These are phyloP conservation scores for Cuculus canorus DNA, from an alignment of 2,797 vertebrate genomes.

Conservation along the genomic window DNA sequence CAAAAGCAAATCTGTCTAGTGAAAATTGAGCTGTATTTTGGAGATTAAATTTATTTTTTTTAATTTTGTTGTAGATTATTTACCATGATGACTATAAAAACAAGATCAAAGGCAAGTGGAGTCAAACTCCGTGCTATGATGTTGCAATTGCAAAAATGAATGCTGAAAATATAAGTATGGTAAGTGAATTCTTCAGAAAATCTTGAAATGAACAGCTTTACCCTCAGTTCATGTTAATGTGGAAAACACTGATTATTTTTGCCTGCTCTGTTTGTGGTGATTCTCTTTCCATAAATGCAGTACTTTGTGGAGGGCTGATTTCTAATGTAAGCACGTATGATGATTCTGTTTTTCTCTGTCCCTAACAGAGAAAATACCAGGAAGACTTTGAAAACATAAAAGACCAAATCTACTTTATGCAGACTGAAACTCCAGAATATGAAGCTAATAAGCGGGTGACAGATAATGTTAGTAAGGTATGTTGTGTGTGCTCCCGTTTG, in stretches of 20 bases:
- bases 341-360: background rate
- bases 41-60: background rate
- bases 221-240: background rate
- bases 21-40: background rate
- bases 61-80: constrained; percentile 78
- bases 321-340: background rate
- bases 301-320: background rate
- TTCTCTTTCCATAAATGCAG: background rate
- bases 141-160: constrained; percentile 90
- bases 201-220: background rate
- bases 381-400: constrained; percentile 87
- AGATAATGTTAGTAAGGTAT: constrained; percentile 86
- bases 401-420: constrained; percentile 99
- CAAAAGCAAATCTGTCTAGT: background rate
- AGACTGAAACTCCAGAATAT: constrained; percentile 95
- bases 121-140: constrained; percentile 96
- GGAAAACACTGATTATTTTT: background rate
- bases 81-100: constrained; percentile 95
- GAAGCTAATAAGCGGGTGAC: constrained; percentile 87
- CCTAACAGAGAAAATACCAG: constrained; percentile 91
- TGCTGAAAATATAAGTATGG: constrained; percentile 89
- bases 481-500: background rate
- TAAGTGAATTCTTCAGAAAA: constrained; percentile 73
- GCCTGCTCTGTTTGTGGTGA: background rate
- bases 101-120: constrained; percentile 95